Base-by-base conservation (phyloP, 1,140 invertebrate species). In the Zaprionus inermis region DNA sequence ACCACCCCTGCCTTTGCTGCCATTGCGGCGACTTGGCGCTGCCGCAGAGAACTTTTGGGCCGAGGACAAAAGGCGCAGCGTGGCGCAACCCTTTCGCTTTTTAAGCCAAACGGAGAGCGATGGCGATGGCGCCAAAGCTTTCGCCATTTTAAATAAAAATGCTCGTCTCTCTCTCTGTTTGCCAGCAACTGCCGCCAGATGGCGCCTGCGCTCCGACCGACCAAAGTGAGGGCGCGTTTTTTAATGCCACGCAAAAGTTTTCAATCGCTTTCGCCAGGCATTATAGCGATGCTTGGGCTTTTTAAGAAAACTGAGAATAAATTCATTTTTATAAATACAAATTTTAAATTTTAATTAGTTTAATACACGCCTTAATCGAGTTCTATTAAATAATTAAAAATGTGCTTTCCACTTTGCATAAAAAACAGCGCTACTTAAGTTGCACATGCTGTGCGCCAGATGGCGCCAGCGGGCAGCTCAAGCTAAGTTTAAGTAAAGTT, bases 131-230 rank as follows among this genome's bases (percentile, higher is more conserved):
- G 83, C 83, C 83, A 86, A 86, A 86, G 83, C 83, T 86, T 86
- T 86, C 83, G 83, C 79, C 79, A 88, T 85, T 86, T 86, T 86
- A 88, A 82, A 86, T 82, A 86, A 81, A 88, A 88, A 88, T 76
- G 68, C 55, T 55, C 41, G 65, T 63, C 38, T 44, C 24, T 28
- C 24, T 28, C 24, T 0, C 30, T 32, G 73, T 73, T 75, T 84
- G 58, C 63, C 16, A 24, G 7, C 54, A 24, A 12, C 38, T 32
- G 66, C 78, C 79, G 65, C 36, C 56, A 84, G 81, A 74, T 85
- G 81, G 81, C 81, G 81, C 36, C n/a, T 32, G 55, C 38, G 38
- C 38, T 16, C n/a, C 38, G 6, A 32, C 30, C n/a, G 7, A 22
- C 5, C 12, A 24, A 20, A 10, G 14, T 24, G 57, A 60, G 34